phyloP scores from a whole-genome alignment of 2,888 invertebrate genomes.

The Agrochola lychnidis region DNA sequence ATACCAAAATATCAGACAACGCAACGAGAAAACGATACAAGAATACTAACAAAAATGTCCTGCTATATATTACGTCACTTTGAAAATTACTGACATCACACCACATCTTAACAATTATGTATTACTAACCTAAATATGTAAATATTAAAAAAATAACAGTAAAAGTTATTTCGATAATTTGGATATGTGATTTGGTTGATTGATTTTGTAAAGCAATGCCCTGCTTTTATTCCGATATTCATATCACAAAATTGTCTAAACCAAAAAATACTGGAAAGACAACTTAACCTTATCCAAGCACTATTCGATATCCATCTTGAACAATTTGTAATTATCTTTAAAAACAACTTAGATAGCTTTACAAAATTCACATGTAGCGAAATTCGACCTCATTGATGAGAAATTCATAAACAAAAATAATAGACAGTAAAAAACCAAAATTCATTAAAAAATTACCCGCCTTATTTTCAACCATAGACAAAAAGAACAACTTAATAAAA shows the following conservation, averaged over 20 bases:
- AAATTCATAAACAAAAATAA: not conserved
- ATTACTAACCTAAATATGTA: not conserved
- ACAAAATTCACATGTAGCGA: slow-evolving; percentile 16
- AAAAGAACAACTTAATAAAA: not conserved
- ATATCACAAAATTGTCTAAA: slow-evolving; percentile 16
- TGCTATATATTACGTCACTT: not conserved
- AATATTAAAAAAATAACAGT: not conserved
- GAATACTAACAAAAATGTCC: slow-evolving; percentile 5
- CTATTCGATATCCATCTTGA: not conserved
- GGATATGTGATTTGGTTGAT: slow-evolving; percentile 32
- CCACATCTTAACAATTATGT: slow-evolving; percentile 33
- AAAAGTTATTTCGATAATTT: slow-evolving; percentile 10
- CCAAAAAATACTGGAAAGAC: not conserved
- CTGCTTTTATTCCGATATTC: not conserved
- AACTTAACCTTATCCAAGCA: slow-evolving; percentile 22
- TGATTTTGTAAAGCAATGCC: not conserved
- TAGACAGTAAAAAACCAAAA: not conserved
- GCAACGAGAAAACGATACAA: slow-evolving; percentile 8
- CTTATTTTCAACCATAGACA: slow-evolving; percentile 9
- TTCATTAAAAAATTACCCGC: slow-evolving; percentile 3
- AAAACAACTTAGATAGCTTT: slow-evolving; percentile 12
- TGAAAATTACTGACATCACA: slow-evolving; percentile 10
- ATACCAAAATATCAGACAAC: not conserved
- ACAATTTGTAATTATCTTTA: not conserved
- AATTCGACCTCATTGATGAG: not conserved